Base-by-base conservation (phyloP, 1,140 invertebrate species). In the Orchesella cincta region DNA sequence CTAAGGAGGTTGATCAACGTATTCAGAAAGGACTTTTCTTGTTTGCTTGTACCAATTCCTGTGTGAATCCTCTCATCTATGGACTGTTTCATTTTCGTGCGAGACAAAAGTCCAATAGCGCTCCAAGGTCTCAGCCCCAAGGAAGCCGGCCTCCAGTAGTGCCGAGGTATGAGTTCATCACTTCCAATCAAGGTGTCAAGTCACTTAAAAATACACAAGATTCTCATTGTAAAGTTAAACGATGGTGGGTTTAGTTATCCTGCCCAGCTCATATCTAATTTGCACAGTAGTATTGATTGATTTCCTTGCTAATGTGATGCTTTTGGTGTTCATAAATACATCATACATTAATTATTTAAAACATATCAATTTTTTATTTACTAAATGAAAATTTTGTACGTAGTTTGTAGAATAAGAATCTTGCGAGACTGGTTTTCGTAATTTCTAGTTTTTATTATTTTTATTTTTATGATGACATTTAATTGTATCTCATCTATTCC, bases 21-120 rank as follows among this genome's bases (percentile, higher is more conserved):
- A 88, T 98, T 36, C 93, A 96, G 84, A 92, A 91, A 82, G 92
- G 89, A 0, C 88, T 98, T 76, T 97, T 97, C 86, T 87, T 98
- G 34, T 98, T 98, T 84, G 96, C 96, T 0, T 95, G 94, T 76
- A 95, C 95, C 20, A 98, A 98, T 85, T 97, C 93, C 2, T 46
- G 35, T 12, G 26, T 80, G 8, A 80, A 80, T 51, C 79, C 79
- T 0, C 39, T 77, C 31, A 71, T 80, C 8, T 80, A 80, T 64
- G 79, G 79, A 29, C 51, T 77, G 12, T 80, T 80, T 29, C 79
- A 80, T 70, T 74, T 80, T 29, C 39, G 74, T 0, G 35, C 71
- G 0, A 79, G 39, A 20, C 8, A 64, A 12, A 64, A 26, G 5
- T 14, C 8, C 5, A n/a, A n/a, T 12, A 64, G n/a, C n/a, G 23